Percentiles rank a stretch among this genome's conserved stretches.
Evolutionary conservation across 2,113 vertebrate genomes (phyloP).

Genomic region (Larimichthys crocea): DNA sequence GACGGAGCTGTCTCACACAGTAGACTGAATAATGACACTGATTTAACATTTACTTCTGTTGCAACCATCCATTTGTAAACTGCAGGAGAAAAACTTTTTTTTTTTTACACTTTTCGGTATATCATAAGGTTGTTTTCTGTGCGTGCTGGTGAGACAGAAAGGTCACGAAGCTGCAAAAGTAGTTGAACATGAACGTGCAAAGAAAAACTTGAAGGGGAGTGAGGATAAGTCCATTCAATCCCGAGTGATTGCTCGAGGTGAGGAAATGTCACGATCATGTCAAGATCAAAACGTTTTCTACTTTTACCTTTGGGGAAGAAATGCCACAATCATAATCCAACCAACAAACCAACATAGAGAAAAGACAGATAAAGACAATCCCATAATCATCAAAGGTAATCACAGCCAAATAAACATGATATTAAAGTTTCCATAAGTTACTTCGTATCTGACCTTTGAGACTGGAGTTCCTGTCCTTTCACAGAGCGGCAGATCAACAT

Average conservation of each 20-base stretch:
- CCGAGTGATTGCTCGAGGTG: not conserved
- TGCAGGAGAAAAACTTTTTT: conserved; percentile 13
- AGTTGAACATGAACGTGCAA: not conserved
- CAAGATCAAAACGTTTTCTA: not conserved
- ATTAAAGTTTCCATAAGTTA: too few relatives aligned
- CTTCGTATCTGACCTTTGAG: not conserved
- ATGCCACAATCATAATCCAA: not conserved
- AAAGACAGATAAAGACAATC: too few relatives aligned
- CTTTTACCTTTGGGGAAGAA: not conserved
- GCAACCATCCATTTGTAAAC: conserved; percentile 46
- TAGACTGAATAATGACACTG: conserved; percentile 21
- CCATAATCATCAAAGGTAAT: too few relatives aligned
- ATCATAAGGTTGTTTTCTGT: not conserved
- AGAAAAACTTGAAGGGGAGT: not conserved
- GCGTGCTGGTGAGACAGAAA: not conserved
- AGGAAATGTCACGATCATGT: not conserved
- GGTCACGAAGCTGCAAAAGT: not conserved
- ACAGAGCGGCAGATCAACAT: not conserved
- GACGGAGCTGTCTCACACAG: conserved; percentile 13
- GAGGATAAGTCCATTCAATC: not conserved
- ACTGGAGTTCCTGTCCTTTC: not conserved
- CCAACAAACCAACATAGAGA: not conserved
- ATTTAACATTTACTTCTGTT: conserved; percentile 33
- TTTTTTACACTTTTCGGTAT: too few relatives aligned
- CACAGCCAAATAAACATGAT: too few relatives aligned